Evolutionary conservation across 92 coral and sea anemone genomes (phyloP), one percentile per base, ranked within the genome.

Genomic region (Zoanthus solanderi): DNA sequence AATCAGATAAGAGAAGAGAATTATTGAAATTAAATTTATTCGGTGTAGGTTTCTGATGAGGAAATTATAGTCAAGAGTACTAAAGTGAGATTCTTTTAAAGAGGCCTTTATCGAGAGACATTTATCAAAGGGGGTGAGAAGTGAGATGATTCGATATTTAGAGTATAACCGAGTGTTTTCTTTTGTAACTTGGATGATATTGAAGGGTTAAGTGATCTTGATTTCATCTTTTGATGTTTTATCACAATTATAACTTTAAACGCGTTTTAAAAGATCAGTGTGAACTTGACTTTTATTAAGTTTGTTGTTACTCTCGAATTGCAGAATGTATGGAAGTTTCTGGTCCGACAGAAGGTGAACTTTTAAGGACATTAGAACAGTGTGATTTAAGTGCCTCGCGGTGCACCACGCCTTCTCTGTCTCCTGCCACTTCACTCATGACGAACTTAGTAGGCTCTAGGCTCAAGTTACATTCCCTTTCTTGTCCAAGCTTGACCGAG

Each of bases 371-470:
- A 4, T 65, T 97, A 71, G 99, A 97, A 73, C 98, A 97, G 28
- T 97, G 98, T 73, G 99, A 97, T 75, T 90, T 97, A 78, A 97
- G 99, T 45, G 96, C 96, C 78, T 97, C 99, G 75, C 96, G 99
- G 76, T 95, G 99, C 75, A 95, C 97, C 37, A 95, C 99, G 9
- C 99, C 99, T 8, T 95, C 98, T 18, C 90, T 97, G 45, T 97
- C 99, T n/a, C 99, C 99, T 16, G 99, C 99, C 54, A 92, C 98
- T 5, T 97, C 99, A 11, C 85, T 97, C 52, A 89, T 95, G 66
- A 97, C 96, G 57, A 95, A 96, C 81, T 89, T 96, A 45, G 93
- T 91, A 31, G 95, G 90, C 73, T 93, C 95, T 46, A 89, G 98
- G 69, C 91, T 94, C 37, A 94, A 95, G 83, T 96, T 93, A 16